Conservation (phyloP, 92 coral and sea anemone genomes). For the Paragorgia papillata region DNA sequence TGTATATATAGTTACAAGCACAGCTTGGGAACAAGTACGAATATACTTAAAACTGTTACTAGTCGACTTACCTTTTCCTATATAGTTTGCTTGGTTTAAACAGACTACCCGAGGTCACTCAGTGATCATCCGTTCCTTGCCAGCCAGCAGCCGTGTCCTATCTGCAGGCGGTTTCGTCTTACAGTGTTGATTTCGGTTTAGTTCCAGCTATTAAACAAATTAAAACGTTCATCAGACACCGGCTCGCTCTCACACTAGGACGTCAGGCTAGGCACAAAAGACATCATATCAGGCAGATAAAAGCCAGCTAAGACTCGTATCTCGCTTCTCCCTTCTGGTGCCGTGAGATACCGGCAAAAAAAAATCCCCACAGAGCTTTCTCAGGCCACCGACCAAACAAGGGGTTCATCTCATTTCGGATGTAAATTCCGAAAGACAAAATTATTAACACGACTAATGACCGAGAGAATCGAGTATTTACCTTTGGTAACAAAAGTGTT, state of each 20-base stretch:
- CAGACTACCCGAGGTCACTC: too few relatives aligned
- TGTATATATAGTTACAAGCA: too few relatives aligned
- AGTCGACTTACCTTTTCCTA: too few relatives aligned
- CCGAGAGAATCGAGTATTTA: slow-evolving; percentile 17
- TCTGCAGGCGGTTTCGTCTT: not conserved
- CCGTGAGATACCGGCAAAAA: not conserved
- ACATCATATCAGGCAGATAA: too few relatives aligned
- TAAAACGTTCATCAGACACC: not conserved
- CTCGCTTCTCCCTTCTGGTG: not conserved
- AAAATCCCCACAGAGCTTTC: not conserved
- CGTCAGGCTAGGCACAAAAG: too few relatives aligned
- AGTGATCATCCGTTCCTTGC: not conserved
- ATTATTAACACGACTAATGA: slow-evolving; percentile 9
- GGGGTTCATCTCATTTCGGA: slow-evolving; percentile 17
- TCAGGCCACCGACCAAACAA: not conserved
- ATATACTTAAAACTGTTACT: too few relatives aligned
- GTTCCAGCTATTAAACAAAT: not conserved
- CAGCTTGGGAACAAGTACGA: too few relatives aligned
- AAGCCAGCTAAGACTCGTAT: too few relatives aligned
- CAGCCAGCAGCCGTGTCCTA: not conserved
- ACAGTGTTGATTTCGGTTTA: not conserved
- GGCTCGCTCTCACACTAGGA: not conserved
- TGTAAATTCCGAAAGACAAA: slow-evolving; percentile 7
- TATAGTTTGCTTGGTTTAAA: too few relatives aligned
- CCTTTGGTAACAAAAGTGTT: not conserved